Percentiles rank a stretch among this genome's conserved stretches.
Evolutionary conservation across 2,797 vertebrate genomes (phyloP).

Genomic region (Holocentrus rufus): DNA sequence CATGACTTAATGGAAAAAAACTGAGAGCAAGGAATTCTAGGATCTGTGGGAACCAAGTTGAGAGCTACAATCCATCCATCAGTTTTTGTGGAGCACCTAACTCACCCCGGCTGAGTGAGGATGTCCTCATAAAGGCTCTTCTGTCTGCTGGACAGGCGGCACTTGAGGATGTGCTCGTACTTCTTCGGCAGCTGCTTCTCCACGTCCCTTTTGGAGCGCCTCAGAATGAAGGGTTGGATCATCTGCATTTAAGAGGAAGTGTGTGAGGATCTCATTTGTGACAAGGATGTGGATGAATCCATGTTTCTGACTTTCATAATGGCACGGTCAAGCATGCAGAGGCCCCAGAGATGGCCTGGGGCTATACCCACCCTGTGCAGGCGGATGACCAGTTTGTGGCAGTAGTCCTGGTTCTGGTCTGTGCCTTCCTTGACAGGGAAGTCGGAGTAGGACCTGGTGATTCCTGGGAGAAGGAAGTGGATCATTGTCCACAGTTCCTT

Average conservation of each 20-base stretch:
- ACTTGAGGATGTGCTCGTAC: constrained; percentile 92
- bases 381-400: constrained; percentile 93
- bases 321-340: background rate
- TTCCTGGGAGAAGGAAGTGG: constrained; percentile 92
- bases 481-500: constrained; percentile 95
- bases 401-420: constrained; percentile 95
- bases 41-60: too few relatives aligned
- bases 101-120: constrained; percentile 88
- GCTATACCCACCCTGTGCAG: constrained; percentile 87
- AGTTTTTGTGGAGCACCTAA: background rate
- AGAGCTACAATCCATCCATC: background rate
- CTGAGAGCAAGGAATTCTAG: too few relatives aligned
- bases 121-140: constrained; percentile 93
- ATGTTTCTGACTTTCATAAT: background rate
- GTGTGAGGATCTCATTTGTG: constrained; percentile 1
- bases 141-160: constrained; percentile 88
- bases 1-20: too few relatives aligned
- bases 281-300: background rate
- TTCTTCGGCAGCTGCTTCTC: constrained; percentile 94
- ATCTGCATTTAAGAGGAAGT: constrained; percentile 77
- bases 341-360: background rate
- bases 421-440: constrained; percentile 91
- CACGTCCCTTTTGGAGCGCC: constrained; percentile 90
- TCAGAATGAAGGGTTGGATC: constrained; percentile 93
- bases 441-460: constrained; percentile 89